These are phyloP conservation scores for Scrobipalpa costella DNA, from an alignment of 2,888 invertebrate species.

Conservation along the genomic window DNA sequence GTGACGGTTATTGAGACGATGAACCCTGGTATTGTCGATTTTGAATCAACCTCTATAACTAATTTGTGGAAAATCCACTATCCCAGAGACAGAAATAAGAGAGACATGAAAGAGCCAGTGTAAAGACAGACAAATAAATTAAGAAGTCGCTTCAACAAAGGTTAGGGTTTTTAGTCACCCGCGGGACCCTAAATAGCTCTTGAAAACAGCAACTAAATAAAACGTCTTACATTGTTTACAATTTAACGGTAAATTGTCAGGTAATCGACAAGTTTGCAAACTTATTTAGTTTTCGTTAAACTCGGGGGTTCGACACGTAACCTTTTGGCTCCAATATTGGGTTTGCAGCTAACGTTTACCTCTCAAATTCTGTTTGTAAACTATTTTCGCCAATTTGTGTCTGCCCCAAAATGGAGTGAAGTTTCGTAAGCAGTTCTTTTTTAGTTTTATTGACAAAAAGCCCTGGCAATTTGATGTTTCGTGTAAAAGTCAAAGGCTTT, in stretches of 20 bases:
- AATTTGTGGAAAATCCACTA: too few relatives aligned
- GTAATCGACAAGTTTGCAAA: constrained; percentile 7
- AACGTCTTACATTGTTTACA: not conserved
- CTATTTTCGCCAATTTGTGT: constrained; percentile 2
- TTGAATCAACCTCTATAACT: too few relatives aligned
- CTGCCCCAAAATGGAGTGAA: not conserved
- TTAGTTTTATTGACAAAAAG: constrained; percentile 4
- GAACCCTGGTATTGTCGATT: too few relatives aligned
- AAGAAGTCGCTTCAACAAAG: too few relatives aligned
- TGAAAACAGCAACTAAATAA: too few relatives aligned
- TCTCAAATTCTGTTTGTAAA: constrained; percentile 14
- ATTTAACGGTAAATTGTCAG: not conserved
- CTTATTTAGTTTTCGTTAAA: constrained; percentile 8
- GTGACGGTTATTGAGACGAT: too few relatives aligned
- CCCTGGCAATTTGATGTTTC: not conserved
- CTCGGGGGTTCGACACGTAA: constrained; percentile 3
- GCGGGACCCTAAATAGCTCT: too few relatives aligned
- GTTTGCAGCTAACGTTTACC: constrained; percentile 10
- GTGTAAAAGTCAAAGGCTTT: not conserved
- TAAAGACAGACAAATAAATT: too few relatives aligned
- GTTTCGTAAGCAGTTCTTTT: not conserved
- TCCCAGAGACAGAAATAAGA: too few relatives aligned
- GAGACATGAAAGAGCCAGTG: too few relatives aligned
- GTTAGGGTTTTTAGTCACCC: too few relatives aligned
- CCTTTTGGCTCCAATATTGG: constrained; percentile 11